Evolutionary conservation across 1,140 invertebrate genomes (phyloP), one percentile per base, ranked within the genome.

Genomic region (Bombus terrestris): DNA sequence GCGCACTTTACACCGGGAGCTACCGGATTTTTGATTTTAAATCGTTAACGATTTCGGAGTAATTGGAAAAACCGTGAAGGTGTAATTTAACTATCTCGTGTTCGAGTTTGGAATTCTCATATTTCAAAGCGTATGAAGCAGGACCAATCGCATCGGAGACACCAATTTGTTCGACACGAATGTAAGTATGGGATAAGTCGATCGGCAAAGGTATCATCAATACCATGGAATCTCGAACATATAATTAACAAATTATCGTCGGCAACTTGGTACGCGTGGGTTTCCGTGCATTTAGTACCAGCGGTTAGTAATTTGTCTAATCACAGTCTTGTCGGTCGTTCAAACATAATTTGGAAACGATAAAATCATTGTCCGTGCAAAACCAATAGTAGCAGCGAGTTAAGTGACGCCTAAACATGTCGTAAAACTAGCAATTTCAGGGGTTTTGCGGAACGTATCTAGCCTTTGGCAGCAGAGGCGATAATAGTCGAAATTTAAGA

Each of bases 401-500:
- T 15, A 35, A 78, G 37, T 13, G 64, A 22, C 5, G 3, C 39
- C 68, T 83, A 59, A 83, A 71, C 82, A 32, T 4, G 22, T 83
- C 43, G 81, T 77, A 83, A 84, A 84, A 59, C 25, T 4, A 18
- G 41, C 15, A 32, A 35, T 66, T 28, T 43, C 62, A 39, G 1
- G 9, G 32, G 1, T 64, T 83, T 77, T 41, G 3, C 18, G 62
- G 73, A 83, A 66, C 32, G 18, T 35, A 37, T n/a, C 28, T 71
- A 68, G 2, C 25, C 15, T n/a, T 28, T 57, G 37, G 68, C 3
- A 15, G 69, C 4, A 37, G 35, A 37, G 35, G 43, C 37, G 75
- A n/a, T 43, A 79, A 68, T 72, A 13, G 10, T 25, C 32, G 39
- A 79, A 72, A 72, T 85, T 72, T 25, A 41, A 76, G 25, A 32